Conservation (phyloP, 1,140 invertebrate genomes). For the Hestina assimilis region DNA sequence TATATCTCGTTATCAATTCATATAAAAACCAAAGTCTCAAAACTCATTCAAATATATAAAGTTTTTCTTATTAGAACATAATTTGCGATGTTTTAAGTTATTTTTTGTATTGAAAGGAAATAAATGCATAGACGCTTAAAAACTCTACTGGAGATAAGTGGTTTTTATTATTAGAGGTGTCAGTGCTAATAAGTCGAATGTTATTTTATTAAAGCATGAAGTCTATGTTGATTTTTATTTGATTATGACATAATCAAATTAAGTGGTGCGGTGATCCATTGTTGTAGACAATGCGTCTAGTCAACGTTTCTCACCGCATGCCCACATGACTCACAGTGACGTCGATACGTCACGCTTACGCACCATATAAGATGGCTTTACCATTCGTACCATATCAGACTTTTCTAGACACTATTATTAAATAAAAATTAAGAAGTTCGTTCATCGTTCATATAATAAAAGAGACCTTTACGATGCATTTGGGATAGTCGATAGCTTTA, state of each 20-base stretch:
- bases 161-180: constrained; percentile 21
- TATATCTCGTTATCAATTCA: too few species aligned
- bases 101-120: not conserved
- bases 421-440: not conserved
- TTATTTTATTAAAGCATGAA: constrained; percentile 33
- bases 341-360: constrained; percentile 47
- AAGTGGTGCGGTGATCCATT: constrained; percentile 57
- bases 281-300: constrained; percentile 68
- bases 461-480: not conserved
- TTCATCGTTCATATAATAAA: not conserved
- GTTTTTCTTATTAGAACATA: not conserved
- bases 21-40: too few species aligned
- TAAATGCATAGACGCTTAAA: not conserved
- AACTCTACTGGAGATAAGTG: not conserved
- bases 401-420: not conserved
- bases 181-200: constrained; percentile 31
- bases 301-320: constrained; percentile 53
- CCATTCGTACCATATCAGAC: not conserved
- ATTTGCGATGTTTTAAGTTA: not conserved
- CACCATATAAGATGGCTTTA: constrained; percentile 36
- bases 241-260: constrained; percentile 68
- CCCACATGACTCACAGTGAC: constrained; percentile 58
- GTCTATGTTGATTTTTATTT: constrained; percentile 48
- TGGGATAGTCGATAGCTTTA: not conserved
- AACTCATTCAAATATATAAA: too few species aligned